A percentile compares a stretch with the other conserved stretches of the same genome.
Conservation (phyloP, 2,113 vertebrate species). For the Cephalopterus ornatus region DNA sequence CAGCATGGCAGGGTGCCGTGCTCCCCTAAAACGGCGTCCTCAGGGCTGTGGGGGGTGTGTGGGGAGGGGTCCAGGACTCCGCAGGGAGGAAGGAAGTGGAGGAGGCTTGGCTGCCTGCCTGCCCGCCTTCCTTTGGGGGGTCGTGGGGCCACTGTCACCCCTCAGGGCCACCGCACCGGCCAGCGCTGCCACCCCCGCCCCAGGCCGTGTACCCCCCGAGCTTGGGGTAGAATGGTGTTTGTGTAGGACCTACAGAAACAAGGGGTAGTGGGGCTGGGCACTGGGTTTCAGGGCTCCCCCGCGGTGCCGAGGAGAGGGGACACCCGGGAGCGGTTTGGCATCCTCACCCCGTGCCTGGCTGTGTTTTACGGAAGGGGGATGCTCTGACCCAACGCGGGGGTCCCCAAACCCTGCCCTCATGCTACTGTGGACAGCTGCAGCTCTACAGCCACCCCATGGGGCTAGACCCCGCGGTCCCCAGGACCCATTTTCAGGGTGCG, state of each 20-base stretch:
- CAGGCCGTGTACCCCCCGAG: accelerated
- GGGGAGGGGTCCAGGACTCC: neutral
- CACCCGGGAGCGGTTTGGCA: neutral
- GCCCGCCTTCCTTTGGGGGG: neutral
- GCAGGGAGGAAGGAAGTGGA: neutral
- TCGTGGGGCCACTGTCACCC: neutral
- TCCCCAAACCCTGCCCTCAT: neutral
- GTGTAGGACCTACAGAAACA: neutral
- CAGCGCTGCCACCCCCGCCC: neutral
- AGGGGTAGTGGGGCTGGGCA: neutral
- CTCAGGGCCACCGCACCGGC: neutral
- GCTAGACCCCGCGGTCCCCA: accelerated
- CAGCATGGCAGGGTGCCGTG: neutral
- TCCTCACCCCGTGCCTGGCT: neutral
- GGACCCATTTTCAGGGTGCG: neutral
- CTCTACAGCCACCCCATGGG: neutral
- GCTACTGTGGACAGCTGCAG: neutral
- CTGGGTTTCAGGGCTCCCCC: neutral
- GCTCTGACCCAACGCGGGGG: neutral
- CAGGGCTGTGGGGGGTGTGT: neutral
- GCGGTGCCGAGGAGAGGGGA: neutral
- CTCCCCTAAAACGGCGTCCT: accelerated
- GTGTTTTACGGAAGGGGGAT: accelerated
- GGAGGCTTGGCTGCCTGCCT: neutral
- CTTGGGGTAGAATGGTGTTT: neutral